Evolutionary conservation across 2,797 vertebrate species (phyloP).

Genomic region (Pterois miles): DNA sequence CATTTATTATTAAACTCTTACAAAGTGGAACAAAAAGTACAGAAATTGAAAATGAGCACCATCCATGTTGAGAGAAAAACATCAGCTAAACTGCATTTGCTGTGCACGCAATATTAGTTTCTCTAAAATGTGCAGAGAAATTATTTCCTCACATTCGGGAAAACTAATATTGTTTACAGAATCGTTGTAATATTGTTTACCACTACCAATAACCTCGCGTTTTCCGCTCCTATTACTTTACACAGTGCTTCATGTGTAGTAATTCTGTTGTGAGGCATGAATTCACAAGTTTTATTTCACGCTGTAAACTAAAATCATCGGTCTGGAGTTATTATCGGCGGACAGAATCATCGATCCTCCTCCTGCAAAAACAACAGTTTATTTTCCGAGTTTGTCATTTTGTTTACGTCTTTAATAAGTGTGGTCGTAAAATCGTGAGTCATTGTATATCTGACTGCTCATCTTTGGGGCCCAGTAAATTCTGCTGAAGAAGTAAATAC

Average conservation of each 20-base stretch:
- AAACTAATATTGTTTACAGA: constrained; percentile 60
- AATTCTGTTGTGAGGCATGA: constrained; percentile 31
- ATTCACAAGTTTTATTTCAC: constrained; percentile 51
- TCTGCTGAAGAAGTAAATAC: constrained; percentile 33
- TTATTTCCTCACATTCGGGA: constrained; percentile 42
- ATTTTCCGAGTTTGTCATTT: constrained; percentile 31
- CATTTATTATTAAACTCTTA: constrained; percentile 55
- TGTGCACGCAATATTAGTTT: constrained; percentile 24
- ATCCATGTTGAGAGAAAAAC: constrained; percentile 10
- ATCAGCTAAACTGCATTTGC: constrained; percentile 33
- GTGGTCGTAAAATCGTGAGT: constrained; percentile 31
- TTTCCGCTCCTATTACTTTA: constrained; percentile 41
- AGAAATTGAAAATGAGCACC: constrained; percentile 33
- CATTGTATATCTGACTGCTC: constrained; percentile 9
- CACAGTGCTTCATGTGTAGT: constrained; percentile 28
- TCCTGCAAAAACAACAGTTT: constrained; percentile 9
- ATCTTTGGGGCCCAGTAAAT: constrained; percentile 24
- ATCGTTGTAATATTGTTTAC: constrained; percentile 56
- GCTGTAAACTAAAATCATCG: constrained; percentile 44
- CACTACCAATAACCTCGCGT: constrained; percentile 44
- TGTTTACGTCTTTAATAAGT: constrained; percentile 67
- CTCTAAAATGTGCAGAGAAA: constrained; percentile 38
- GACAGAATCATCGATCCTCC: constrained; percentile 22
- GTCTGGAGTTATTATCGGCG: not conserved
- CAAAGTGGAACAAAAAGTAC: not conserved